Evolutionary conservation across 2,888 invertebrate genomes (phyloP).

Genomic region (Strigamia maritima): DNA sequence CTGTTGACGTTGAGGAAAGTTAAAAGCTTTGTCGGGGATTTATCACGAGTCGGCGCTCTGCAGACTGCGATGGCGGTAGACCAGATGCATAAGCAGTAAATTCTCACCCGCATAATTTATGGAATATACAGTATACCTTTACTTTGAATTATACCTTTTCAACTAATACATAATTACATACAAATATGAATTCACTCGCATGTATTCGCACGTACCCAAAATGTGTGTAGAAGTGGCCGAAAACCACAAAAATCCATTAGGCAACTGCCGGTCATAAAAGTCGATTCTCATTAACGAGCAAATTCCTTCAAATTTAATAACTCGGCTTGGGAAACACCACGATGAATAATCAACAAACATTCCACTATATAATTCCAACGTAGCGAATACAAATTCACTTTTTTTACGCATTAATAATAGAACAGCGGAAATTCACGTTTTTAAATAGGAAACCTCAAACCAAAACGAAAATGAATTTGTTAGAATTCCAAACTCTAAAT

Average conservation of each 20-base stretch:
- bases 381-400: not conserved
- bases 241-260: conserved; percentile 33
- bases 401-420: too few relatives aligned
- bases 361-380: not conserved
- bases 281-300: conserved; percentile 28
- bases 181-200: not conserved
- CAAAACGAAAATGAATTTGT: too few relatives aligned
- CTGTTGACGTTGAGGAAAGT: not conserved
- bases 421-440: too few relatives aligned
- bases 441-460: too few relatives aligned
- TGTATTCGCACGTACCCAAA: conserved; percentile 12
- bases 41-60: not conserved
- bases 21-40: conserved; percentile 13
- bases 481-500: too few relatives aligned
- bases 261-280: conserved; percentile 22
- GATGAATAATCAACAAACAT: conserved; percentile 31
- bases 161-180: not conserved
- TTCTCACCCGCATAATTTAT: not conserved
- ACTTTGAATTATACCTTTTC: not conserved
- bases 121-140: not conserved
- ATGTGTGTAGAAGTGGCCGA: conserved; percentile 1
- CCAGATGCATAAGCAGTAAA: conserved; percentile 17
- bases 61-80: not conserved
- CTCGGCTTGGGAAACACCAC: conserved; percentile 1
- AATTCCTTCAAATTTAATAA: conserved; percentile 34